A percentile compares a stretch with the other conserved stretches of the same genome.
Conservation (phyloP, 2,797 vertebrate species). For the Centropyge bicolor region DNA sequence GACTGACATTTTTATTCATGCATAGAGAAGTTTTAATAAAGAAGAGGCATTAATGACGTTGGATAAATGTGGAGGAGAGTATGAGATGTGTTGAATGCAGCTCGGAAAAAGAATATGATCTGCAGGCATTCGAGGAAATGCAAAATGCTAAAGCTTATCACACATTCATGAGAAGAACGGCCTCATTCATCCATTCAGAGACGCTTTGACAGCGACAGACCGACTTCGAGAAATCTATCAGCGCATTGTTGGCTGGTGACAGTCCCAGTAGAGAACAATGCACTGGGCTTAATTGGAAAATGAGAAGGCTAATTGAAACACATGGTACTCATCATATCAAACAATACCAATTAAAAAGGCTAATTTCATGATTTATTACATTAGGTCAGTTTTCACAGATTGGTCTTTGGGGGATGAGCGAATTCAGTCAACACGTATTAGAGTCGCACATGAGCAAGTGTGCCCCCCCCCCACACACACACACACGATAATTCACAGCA, state of each 20-base stretch:
- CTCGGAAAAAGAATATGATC: not conserved
- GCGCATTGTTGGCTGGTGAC: slow-evolving; percentile 47
- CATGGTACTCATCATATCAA: slow-evolving; percentile 72
- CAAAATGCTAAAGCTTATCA: not conserved
- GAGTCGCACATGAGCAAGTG: slow-evolving; percentile 24
- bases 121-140: not conserved
- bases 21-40: not conserved
- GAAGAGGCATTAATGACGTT: slow-evolving; percentile 9
- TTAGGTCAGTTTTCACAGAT: slow-evolving; percentile 69
- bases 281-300: slow-evolving; percentile 67
- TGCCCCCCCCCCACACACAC: slow-evolving; percentile 12
- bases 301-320: slow-evolving; percentile 77
- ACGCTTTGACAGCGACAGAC: slow-evolving; percentile 24
- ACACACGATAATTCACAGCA: not conserved
- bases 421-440: slow-evolving; percentile 50
- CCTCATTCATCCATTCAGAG: not conserved
- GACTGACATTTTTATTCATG: not conserved
- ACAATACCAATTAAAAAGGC: slow-evolving; percentile 77
- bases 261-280: slow-evolving; percentile 57
- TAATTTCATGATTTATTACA: slow-evolving; percentile 79
- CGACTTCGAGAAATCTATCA: slow-evolving; percentile 39
- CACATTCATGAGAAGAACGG: not conserved
- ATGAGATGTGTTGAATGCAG: not conserved
- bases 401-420: slow-evolving; percentile 60
- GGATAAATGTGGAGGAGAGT: not conserved